Percentiles rank a stretch among this genome's conserved stretches.
Evolutionary conservation across 1,140 invertebrate genomes (phyloP).

Genomic region (Neodiprion virginianus): DNA sequence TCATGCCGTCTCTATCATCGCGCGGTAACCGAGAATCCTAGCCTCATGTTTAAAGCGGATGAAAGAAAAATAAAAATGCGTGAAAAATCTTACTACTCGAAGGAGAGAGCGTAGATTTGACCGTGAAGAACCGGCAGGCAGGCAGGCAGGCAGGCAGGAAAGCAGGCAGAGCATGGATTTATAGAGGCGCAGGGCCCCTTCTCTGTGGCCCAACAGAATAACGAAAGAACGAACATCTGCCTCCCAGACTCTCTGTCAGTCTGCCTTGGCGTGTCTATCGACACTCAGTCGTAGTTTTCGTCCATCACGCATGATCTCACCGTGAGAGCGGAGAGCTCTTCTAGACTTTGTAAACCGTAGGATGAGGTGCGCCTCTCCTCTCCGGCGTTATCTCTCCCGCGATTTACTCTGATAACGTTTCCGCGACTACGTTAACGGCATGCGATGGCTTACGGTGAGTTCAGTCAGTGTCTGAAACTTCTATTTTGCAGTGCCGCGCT

Average conservation of each 20-base stretch:
- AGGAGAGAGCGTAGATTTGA: slow-evolving; percentile 7
- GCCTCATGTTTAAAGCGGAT: background rate
- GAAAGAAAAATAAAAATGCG: background rate
- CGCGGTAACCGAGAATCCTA: too few relatives aligned
- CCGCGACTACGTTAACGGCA: slow-evolving; percentile 3
- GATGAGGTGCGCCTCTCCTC: background rate
- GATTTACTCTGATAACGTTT: background rate
- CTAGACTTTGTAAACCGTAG: background rate
- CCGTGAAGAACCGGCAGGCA: slow-evolving; percentile 6
- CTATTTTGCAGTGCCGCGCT: background rate
- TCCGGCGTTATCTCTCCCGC: background rate
- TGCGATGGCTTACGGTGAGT: background rate
- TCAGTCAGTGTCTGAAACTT: background rate
- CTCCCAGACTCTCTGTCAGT: slow-evolving; percentile 4
- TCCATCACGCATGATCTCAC: background rate
- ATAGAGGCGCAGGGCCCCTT: slow-evolving; percentile 1
- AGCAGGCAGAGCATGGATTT: background rate
- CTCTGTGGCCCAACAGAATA: background rate
- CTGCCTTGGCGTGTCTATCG: slow-evolving; percentile 1
- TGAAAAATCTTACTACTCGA: background rate
- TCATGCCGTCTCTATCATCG: too few relatives aligned
- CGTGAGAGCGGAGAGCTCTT: background rate
- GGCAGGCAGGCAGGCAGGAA: background rate
- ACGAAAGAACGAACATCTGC: slow-evolving; percentile 7
- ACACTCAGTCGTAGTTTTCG: background rate